A percentile compares a stretch with the other conserved stretches of the same genome.
These are phyloP conservation scores for Erythrocercus mccallii DNA, from an alignment of 2,113 vertebrate genomes.

Conservation along the genomic window DNA sequence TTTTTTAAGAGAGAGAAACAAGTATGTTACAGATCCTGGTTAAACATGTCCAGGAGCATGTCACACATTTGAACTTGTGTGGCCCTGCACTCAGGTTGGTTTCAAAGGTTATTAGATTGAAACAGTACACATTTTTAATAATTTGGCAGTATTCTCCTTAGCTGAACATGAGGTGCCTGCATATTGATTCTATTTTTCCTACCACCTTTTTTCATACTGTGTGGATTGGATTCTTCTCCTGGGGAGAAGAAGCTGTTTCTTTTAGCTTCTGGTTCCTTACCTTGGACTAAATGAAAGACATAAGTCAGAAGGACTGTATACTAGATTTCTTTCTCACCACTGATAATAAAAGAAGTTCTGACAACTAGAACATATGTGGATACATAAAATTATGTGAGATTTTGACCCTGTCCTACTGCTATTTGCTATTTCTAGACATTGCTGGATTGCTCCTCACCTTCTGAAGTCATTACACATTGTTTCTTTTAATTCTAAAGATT, in stretches of 20 bases:
- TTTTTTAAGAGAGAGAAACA: not conserved
- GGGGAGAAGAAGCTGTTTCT: not conserved
- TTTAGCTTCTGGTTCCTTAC: not conserved
- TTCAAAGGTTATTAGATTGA: not conserved
- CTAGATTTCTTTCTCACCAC: not conserved
- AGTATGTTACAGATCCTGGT: not conserved
- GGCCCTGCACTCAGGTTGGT: not conserved
- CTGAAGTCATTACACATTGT: not conserved
- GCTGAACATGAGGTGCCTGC: not conserved
- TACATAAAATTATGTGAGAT: not conserved
- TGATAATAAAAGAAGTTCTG: not conserved
- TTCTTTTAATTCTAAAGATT: not conserved
- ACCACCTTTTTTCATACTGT: not conserved
- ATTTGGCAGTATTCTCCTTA: not conserved
- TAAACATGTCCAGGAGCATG: not conserved
- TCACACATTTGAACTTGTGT: not conserved
- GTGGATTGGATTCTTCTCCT: not conserved
- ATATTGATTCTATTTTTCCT: not conserved
- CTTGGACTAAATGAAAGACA: not conserved
- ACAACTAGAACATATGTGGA: not conserved
- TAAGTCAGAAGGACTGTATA: not conserved
- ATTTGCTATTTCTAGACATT: not conserved
- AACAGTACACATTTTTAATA: not conserved
- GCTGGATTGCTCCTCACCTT: not conserved
- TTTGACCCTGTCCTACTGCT: not conserved